A percentile compares a stretch with the other conserved stretches of the same genome.
phyloP scores from a whole-genome alignment of 2,113 vertebrate species.

The Etheostoma spectabile region DNA sequence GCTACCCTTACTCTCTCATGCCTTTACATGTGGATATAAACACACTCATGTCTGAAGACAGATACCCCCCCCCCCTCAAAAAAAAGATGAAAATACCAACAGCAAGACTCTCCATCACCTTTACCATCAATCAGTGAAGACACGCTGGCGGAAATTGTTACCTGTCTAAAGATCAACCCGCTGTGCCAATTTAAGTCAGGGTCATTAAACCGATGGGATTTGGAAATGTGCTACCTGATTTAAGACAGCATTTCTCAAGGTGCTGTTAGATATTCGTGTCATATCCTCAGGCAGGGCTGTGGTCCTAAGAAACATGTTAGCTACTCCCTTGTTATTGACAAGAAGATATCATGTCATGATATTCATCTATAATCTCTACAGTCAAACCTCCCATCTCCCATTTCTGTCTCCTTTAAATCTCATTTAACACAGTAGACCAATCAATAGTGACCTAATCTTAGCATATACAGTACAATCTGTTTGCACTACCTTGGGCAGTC shows the following conservation, averaged over 20 bases:
- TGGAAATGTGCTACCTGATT: slow-evolving; percentile 11
- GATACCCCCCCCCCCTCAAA: too few species aligned
- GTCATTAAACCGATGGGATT: slow-evolving; percentile 7
- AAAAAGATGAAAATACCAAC: slow-evolving; percentile 31
- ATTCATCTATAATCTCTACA: background rate
- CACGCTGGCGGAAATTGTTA: slow-evolving; percentile 24
- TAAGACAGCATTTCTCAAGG: slow-evolving; percentile 16
- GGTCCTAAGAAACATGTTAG: background rate
- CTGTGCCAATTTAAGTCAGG: background rate
- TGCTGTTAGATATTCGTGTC: slow-evolving; percentile 9
- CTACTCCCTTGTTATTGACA: background rate
- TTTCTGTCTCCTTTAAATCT: background rate
- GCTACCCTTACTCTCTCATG: background rate
- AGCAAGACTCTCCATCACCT: background rate
- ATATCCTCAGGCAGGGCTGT: background rate
- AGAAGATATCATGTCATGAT: background rate
- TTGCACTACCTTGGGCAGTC: background rate
- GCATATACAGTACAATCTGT: background rate
- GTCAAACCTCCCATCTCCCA: background rate
- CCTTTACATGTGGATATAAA: slow-evolving; percentile 17
- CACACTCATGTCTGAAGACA: too few species aligned
- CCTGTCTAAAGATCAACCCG: background rate
- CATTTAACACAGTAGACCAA: background rate
- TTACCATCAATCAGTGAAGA: slow-evolving; percentile 23
- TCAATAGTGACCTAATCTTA: too few species aligned